These are phyloP conservation scores for Paracyprichromis sp. DNA, from an alignment of 2,113 vertebrate species.

Conservation along the genomic window DNA sequence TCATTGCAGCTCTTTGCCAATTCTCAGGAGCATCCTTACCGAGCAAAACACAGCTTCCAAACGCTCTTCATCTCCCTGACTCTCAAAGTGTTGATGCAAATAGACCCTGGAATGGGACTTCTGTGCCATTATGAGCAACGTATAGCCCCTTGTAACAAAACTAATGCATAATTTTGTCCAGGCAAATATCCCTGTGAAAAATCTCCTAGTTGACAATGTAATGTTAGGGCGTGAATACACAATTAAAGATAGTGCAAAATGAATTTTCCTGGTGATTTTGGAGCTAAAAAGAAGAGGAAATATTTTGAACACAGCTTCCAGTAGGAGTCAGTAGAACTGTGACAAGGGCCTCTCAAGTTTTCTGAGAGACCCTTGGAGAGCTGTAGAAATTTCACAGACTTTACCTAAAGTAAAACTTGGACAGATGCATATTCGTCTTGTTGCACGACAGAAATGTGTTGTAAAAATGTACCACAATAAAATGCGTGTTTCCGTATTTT, in stretches of 20 bases:
- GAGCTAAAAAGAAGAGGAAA: background rate
- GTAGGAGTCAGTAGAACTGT: background rate
- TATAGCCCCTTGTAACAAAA: background rate
- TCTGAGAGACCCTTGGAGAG: background rate
- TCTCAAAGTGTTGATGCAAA: slow-evolving; percentile 17
- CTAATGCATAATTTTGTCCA: slow-evolving; percentile 1
- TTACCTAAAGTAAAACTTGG: background rate
- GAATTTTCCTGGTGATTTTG: background rate
- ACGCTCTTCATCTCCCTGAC: slow-evolving; percentile 16
- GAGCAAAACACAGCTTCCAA: slow-evolving; percentile 5
- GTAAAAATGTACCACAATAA: background rate
- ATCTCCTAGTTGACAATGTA: background rate
- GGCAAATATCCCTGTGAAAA: slow-evolving; percentile 14
- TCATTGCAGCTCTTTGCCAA: slow-evolving; percentile 27
- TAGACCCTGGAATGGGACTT: slow-evolving; percentile 22
- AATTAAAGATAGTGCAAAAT: background rate
- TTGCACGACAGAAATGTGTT: background rate
- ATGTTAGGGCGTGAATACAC: background rate
- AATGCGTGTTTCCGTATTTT: background rate
- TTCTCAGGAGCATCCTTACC: slow-evolving; percentile 46
- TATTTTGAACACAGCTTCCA: background rate
- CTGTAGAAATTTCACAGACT: background rate
- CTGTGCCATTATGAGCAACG: slow-evolving; percentile 12
- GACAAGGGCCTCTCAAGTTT: background rate
- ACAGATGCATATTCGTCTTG: background rate